Evolutionary conservation across 2,888 invertebrate species (phyloP).

Genomic region (Oscheius myriophilus): DNA sequence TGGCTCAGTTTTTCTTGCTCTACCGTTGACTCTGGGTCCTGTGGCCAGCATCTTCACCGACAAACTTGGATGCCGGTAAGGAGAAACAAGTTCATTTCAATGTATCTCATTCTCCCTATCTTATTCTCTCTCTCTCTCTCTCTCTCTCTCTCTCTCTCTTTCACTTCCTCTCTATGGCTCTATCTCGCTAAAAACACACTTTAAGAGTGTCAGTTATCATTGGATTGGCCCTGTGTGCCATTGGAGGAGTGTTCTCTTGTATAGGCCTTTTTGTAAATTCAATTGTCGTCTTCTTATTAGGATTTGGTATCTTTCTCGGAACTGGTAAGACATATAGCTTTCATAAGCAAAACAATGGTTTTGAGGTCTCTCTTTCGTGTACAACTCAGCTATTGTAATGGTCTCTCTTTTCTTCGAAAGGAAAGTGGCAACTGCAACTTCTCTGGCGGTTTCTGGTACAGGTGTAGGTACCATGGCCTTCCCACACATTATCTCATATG

Average conservation of each 20-base stretch:
- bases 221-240: neutral
- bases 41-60: slow-evolving; percentile 65
- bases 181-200: no score
- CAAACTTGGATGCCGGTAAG: slow-evolving; percentile 42
- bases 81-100: no score
- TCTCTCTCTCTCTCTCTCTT: no score
- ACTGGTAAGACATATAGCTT: neutral
- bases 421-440: slow-evolving; percentile 78
- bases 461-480: slow-evolving; percentile 85
- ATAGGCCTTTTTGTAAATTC: neutral
- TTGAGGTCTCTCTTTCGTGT: slow-evolving; percentile 71
- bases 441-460: slow-evolving; percentile 71
- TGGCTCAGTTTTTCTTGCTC: slow-evolving; percentile 88
- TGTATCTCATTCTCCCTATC: no score
- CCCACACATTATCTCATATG: slow-evolving; percentile 77
- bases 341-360: neutral
- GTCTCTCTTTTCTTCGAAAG: slow-evolving; percentile 87
- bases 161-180: no score
- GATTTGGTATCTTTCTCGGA: neutral
- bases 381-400: slow-evolving; percentile 87
- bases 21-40: slow-evolving; percentile 87
- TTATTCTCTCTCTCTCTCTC: no score
- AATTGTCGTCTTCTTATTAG: neutral
- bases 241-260: neutral
- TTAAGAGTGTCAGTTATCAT: neutral